Conservation (phyloP, 2,113 vertebrate species). For the Columbina picui region DNA sequence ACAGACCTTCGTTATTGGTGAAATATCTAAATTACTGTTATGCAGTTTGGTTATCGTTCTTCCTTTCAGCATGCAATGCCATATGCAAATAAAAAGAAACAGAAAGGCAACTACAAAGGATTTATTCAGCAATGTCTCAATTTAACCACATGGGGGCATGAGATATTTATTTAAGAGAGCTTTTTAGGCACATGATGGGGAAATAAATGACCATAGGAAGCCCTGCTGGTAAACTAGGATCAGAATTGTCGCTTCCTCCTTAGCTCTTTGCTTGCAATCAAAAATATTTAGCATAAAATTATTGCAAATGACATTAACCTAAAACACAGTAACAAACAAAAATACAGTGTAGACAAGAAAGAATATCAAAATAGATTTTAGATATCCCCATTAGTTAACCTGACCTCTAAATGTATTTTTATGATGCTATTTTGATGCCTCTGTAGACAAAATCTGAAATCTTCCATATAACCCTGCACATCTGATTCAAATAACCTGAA, state of each 20-base stretch:
- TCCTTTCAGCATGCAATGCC: background rate
- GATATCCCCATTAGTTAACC: background rate
- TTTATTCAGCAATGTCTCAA: conserved; percentile 11
- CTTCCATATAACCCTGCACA: background rate
- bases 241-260: background rate
- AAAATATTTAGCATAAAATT: background rate
- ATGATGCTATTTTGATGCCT: background rate
- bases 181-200: background rate
- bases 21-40: background rate
- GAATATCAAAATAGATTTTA: background rate
- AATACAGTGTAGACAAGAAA: background rate
- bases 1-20: background rate
- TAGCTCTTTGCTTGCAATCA: background rate
- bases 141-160: conserved; percentile 73
- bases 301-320: background rate
- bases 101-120: background rate
- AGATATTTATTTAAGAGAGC: conserved; percentile 64
- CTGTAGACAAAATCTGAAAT: background rate
- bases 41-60: background rate
- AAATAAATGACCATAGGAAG: background rate
- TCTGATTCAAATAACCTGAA: background rate
- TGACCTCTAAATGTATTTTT: background rate
- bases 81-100: background rate
- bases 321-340: background rate
- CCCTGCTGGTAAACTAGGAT: background rate